Conservation (phyloP, 2,888 invertebrate genomes). For the Eupelmus urozonus region DNA sequence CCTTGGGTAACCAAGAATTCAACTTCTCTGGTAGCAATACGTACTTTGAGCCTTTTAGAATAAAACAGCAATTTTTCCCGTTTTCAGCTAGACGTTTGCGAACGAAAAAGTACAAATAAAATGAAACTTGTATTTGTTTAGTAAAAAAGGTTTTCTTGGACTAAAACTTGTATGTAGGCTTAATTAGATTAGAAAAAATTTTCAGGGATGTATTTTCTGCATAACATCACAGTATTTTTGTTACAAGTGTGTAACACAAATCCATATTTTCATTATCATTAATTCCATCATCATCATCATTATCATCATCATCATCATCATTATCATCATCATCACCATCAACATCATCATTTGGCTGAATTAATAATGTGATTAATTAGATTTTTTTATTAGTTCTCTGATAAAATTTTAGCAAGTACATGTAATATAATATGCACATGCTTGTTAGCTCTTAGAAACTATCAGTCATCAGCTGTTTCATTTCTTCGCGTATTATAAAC, state of each 20-base stretch:
- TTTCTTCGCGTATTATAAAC: conserved; percentile 32
- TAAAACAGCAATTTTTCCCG: conserved; percentile 19
- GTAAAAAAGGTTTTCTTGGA: conserved; percentile 19
- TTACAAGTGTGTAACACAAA: conserved; percentile 31
- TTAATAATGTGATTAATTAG: conserved; percentile 14
- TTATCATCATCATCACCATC: conserved; percentile 20
- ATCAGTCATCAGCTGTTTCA: conserved; percentile 46
- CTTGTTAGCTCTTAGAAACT: conserved; percentile 55
- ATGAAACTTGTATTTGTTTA: conserved; percentile 16
- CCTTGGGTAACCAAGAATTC: conserved; percentile 23
- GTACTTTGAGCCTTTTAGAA: conserved; percentile 22
- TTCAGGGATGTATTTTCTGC: conserved; percentile 18
- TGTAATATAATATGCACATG: conserved; percentile 53
- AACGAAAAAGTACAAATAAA: conserved; percentile 48
- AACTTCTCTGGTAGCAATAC: conserved; percentile 18
- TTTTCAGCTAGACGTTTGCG: conserved; percentile 27
- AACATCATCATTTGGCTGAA: conserved; percentile 27
- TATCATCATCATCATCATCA: conserved; percentile 13
- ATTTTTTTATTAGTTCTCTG: conserved; percentile 33
- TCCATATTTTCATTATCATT: conserved; percentile 10
- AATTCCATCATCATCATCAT: conserved; percentile 22
- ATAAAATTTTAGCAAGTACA: conserved; percentile 40
- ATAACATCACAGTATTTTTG: conserved; percentile 16
- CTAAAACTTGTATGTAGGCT: conserved; percentile 28
- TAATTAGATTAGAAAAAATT: conserved; percentile 12